These are phyloP conservation scores for Galaxea fascicularis DNA, from an alignment of 92 coral and sea anemone species.

Conservation along the genomic window DNA sequence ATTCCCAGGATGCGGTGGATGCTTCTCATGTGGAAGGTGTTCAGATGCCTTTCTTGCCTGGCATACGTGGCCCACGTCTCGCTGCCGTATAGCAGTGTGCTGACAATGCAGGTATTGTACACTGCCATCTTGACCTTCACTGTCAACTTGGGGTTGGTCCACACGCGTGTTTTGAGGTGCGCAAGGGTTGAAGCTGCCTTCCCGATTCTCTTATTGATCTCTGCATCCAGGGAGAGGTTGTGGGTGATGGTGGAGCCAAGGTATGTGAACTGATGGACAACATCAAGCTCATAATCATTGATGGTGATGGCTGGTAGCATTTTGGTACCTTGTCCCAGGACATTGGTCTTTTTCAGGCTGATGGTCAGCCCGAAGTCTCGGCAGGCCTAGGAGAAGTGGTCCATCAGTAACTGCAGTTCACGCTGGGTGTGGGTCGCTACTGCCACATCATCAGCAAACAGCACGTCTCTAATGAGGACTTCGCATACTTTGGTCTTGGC, in stretches of 20 bases:
- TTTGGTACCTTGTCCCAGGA: constrained; percentile 14
- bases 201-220: background rate
- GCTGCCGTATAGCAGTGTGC: too few species aligned
- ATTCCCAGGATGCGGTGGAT: too few species aligned
- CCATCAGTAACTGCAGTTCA: constrained; percentile 41
- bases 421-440: constrained; percentile 28
- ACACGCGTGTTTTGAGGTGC: too few species aligned
- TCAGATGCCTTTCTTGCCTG: too few species aligned
- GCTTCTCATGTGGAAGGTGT: too few species aligned
- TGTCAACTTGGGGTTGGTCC: too few species aligned
- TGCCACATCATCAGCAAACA: constrained; percentile 53
- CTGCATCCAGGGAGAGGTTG: background rate
- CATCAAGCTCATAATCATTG: background rate
- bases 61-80: too few species aligned
- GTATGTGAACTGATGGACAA: background rate
- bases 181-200: background rate
- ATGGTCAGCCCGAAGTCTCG: background rate
- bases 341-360: constrained; percentile 26
- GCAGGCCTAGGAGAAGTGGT: constrained; percentile 43
- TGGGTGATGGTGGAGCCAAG: background rate
- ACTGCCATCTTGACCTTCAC: too few species aligned
- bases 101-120: too few species aligned
- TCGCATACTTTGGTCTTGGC: constrained; percentile 40
- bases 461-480: constrained; percentile 38
- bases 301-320: background rate